A percentile compares a stretch with the other conserved stretches of the same genome.
Conservation (phyloP, 2,888 invertebrate species). For the Eremobia ochroleuca region DNA sequence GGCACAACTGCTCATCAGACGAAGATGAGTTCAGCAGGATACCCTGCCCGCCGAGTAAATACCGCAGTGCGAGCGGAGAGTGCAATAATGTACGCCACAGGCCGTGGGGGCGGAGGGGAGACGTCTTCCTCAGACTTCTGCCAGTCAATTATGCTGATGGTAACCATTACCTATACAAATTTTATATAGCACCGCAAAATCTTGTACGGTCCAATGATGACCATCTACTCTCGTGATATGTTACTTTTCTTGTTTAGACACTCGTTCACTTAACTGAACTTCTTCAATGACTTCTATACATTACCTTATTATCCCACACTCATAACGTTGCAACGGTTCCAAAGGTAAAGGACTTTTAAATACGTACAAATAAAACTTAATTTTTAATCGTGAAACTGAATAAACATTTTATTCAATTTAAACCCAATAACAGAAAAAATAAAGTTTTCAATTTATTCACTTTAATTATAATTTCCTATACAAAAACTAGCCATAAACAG, state of each 20-base stretch:
- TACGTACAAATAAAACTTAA: slow-evolving; percentile 6
- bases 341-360: neutral
- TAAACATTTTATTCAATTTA: slow-evolving; percentile 24
- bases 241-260: neutral
- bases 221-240: neutral
- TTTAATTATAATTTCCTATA: slow-evolving; percentile 35
- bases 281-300: neutral
- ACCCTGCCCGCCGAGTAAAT: slow-evolving; percentile 96
- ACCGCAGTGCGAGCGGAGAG: slow-evolving; percentile 95
- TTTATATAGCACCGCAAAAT: neutral
- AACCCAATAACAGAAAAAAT: slow-evolving; percentile 16
- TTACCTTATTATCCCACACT: neutral
- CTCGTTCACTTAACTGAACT: neutral
- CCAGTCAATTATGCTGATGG: slow-evolving; percentile 94
- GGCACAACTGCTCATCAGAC: slow-evolving; percentile 84
- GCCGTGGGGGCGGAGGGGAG: slow-evolving; percentile 95
- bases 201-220: neutral
- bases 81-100: slow-evolving; percentile 97
- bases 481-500: slow-evolving; percentile 24
- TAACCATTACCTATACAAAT: slow-evolving; percentile 80
- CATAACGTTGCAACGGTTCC: neutral
- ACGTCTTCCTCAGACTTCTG: slow-evolving; percentile 94
- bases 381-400: slow-evolving; percentile 7
- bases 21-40: slow-evolving; percentile 87
- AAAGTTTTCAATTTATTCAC: neutral